phyloP scores from a whole-genome alignment of 2,888 invertebrate genomes.

The Pyralis farinalis region DNA sequence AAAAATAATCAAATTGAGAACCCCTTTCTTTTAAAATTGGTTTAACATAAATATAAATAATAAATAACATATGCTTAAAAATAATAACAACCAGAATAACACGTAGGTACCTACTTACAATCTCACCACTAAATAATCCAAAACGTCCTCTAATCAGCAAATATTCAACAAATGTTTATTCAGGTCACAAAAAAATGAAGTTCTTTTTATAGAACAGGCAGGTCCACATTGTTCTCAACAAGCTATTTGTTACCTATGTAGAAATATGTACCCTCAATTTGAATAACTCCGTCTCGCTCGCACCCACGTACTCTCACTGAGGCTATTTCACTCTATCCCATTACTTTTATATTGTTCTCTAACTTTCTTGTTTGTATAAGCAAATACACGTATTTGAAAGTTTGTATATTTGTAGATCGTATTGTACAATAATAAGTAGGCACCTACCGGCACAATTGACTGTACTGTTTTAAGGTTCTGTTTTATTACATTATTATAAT shows the following conservation, averaged over 20 bases:
- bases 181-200: too few species aligned
- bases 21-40: too few species aligned
- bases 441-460: constrained; percentile 26
- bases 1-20: too few species aligned
- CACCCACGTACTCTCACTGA: constrained; percentile 31
- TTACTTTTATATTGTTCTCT: constrained; percentile 82
- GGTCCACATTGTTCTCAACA: constrained; percentile 70
- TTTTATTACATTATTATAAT: neutral
- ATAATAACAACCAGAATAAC: too few species aligned
- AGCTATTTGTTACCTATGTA: constrained; percentile 80
- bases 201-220: constrained; percentile 38
- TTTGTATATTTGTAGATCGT: constrained; percentile 78
- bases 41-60: too few species aligned
- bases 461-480: constrained; percentile 30
- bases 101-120: too few species aligned
- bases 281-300: constrained; percentile 67
- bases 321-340: constrained; percentile 67
- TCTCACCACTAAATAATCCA: too few species aligned
- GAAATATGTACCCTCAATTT: constrained; percentile 81
- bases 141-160: too few species aligned
- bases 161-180: too few species aligned
- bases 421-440: constrained; percentile 65
- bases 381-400: constrained; percentile 81
- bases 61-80: too few species aligned
- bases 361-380: constrained; percentile 81